Evolutionary conservation across 2,113 vertebrate genomes (phyloP), one percentile per base, ranked within the genome.

Genomic region (Sclerurus mexicanus): DNA sequence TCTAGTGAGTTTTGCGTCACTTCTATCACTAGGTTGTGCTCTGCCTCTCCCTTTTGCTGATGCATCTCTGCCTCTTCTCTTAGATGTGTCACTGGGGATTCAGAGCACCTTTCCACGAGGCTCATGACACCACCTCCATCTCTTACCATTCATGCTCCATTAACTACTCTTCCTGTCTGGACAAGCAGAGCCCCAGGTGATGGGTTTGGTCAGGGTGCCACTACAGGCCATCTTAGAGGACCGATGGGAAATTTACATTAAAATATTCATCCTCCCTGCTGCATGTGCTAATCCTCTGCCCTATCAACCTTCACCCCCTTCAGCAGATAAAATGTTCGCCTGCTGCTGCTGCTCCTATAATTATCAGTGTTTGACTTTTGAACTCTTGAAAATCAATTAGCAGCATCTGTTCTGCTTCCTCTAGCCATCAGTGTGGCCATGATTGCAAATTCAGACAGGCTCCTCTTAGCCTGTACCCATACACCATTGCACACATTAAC

Each of bases 381-480:
- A 95, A 64, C 73, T 56, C 66, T 24, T 89, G 56, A 84, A 94
- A 92, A 92, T 90, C 82, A 90, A 92, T 95, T 90, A 92, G 30
- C 85, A 89, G 69, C 52, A 73, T 87, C 87, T 93, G 73, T 85
- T 95, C 89, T 92, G 30, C 49, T 79, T 94, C 37, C n/a, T 92
- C 17, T 58, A 64, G 73, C 86, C 60, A 18, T 78, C 1, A 5
- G 15, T 87, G 77, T 68, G 78, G 50, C 44, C 37, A 9, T 46
- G 66, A 60, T 68, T 90, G 31, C 50, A 78, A 78, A 81, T 56
- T 60, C 60, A 0, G 49, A 31, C 73, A 75, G 80, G 42, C 59
- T 92, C 64, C 56, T 89, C 42, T 35, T 86, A 68, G 33, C 23
- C 49, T 76, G 28, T 78, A 85, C 80, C 22, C 39, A 49, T 75